A percentile compares a stretch with the other conserved stretches of the same genome.
Evolutionary conservation across 2,113 vertebrate species (phyloP).

Genomic region (Athene cunicularia): DNA sequence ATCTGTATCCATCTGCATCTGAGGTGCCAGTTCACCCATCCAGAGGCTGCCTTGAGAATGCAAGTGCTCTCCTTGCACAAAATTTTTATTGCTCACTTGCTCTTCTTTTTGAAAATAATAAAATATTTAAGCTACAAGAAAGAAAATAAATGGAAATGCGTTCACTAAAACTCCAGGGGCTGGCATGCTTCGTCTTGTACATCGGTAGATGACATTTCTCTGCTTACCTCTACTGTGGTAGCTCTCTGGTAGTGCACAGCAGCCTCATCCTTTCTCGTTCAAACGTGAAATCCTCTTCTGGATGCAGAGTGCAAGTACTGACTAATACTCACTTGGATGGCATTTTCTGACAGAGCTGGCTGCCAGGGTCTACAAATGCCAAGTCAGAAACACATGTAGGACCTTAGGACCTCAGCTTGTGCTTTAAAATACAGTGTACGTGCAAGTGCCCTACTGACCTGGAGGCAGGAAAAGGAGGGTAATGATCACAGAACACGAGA

Average conservation of each 20-base stretch:
- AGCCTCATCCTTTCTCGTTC: not conserved
- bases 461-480: not conserved
- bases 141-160: not conserved
- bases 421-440: not conserved
- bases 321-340: not conserved
- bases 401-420: accelerated
- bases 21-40: not conserved
- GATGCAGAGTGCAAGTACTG: not conserved
- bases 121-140: not conserved
- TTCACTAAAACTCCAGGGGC: not conserved
- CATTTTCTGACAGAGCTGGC: not conserved
- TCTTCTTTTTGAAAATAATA: not conserved
- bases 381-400: accelerated
- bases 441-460: not conserved
- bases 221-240: not conserved
- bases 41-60: not conserved
- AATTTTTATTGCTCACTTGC: not conserved
- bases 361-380: not conserved
- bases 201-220: not conserved
- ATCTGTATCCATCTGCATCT: not conserved
- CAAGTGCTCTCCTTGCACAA: not conserved
- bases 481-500: not conserved
- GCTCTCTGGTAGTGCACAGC: not conserved
- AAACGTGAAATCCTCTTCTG: not conserved
- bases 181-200: not conserved